These are phyloP conservation scores for Dolichoris vasculosae DNA, from an alignment of 1,140 invertebrate genomes.

Conservation along the genomic window DNA sequence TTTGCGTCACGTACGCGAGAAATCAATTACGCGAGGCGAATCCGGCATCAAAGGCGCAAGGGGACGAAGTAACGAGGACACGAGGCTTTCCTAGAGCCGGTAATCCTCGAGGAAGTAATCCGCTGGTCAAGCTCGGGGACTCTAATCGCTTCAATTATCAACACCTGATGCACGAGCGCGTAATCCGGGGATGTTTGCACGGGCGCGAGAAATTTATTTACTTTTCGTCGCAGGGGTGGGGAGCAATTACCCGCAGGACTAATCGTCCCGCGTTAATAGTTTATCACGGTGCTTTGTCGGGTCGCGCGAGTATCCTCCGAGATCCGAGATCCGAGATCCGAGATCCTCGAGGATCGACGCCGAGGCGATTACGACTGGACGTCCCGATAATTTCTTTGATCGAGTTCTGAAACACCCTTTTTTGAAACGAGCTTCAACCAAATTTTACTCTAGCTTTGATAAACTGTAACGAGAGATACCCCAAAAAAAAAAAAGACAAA, in stretches of 20 bases:
- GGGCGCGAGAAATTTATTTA: constrained; percentile 22
- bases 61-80: not conserved
- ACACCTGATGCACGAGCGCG: constrained; percentile 63
- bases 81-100: not conserved
- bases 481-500: too few species aligned
- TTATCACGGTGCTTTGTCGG: not conserved
- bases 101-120: constrained; percentile 9
- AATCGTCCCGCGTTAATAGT: constrained; percentile 6
- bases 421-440: too few species aligned
- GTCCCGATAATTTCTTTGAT: too few species aligned
- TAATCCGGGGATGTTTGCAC: constrained; percentile 51
- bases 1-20: not conserved
- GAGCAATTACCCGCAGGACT: not conserved
- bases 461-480: too few species aligned
- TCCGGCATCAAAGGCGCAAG: not conserved
- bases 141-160: constrained; percentile 70
- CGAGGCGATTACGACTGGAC: too few species aligned
- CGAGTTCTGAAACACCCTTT: too few species aligned
- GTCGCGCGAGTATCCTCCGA: too few species aligned
- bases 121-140: constrained; percentile 62
- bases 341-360: too few species aligned
- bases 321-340: too few species aligned
- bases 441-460: too few species aligned
- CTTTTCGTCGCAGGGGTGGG: not conserved
- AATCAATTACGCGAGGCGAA: not conserved